Evolutionary conservation across 2,797 vertebrate species (phyloP), one percentile per base, ranked within the genome.

Genomic region (Anguilla anguilla): DNA sequence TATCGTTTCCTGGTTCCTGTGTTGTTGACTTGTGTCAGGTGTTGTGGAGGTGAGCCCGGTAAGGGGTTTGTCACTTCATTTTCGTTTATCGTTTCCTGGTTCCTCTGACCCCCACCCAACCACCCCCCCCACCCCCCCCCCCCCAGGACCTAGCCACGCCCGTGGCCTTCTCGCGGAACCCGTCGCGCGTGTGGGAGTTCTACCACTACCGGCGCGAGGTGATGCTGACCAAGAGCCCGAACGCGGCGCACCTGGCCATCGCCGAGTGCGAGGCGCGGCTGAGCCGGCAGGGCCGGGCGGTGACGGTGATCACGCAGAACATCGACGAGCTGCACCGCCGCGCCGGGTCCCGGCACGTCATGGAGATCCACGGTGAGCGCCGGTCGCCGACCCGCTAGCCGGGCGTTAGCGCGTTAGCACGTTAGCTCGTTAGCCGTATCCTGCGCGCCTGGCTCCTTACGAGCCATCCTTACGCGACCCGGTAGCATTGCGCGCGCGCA

Each of bases 121-220:
- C 13, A 43, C 43, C 35, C 61, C 22, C 28, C 55, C 39, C 67
- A 10, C 6, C 10, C 10, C 51, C 10, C 39, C 7, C 5, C 88
- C 13, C 82, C 28, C 91, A 99, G 98, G 97, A 99, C 86, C 90
- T 99, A 91, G 98, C 98, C 0, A 98, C 97, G 0, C 97, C 98
- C 0, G 96, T 96, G 91, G 97, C 97, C 86, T 99, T 99, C 92
- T 97, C 97, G 0, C 96, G 97, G 35, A 97, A 97, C 92, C 97
- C 98, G 0, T 98, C 98, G 0, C 96, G 96, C 0, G 98, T 99
- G 5, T 99, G 98, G 98, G 98, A 99, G 90, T 99, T 99, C 89
- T 99, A 98, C 93, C 98, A 99, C 85, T 98, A 99, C 94, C 96
- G 98, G 0, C 94, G 98, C 81, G 97, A 98, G 86, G 86, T 98